Evolutionary conservation across 2,888 invertebrate species (phyloP).

Genomic region (Cerceris ruficornis): DNA sequence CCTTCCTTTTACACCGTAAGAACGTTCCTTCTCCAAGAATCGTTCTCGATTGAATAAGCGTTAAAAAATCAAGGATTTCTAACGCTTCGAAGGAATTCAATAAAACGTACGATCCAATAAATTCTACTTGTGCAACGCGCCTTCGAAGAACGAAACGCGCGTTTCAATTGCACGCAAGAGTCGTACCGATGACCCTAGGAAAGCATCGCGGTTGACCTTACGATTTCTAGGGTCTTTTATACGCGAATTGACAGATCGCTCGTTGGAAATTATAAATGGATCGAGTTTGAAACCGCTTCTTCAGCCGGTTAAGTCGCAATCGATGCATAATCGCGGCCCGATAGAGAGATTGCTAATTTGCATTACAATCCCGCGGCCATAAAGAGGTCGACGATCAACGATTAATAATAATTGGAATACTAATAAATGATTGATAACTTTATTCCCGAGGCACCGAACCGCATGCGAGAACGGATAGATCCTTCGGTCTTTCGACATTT

Average conservation of each 20-base stretch:
- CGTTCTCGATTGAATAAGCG: no score
- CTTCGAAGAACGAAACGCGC: constrained; percentile 7
- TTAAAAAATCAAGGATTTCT: constrained; percentile 6
- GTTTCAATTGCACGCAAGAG: constrained; percentile 7
- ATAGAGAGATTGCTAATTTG: constrained; percentile 27
- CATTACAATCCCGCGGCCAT: constrained; percentile 37
- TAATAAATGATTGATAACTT: background rate
- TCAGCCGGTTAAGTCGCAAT: background rate
- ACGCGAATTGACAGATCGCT: constrained; percentile 13
- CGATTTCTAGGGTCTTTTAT: constrained; percentile 29
- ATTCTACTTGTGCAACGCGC: background rate
- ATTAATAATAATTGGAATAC: constrained; percentile 1
- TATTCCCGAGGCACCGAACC: no score
- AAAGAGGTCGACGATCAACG: constrained; percentile 14
- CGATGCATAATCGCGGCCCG: constrained; percentile 17
- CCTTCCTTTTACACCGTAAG: no score
- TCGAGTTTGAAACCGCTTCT: background rate
- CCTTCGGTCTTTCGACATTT: no score
- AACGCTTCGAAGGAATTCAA: background rate
- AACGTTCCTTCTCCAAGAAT: no score
- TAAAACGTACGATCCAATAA: background rate
- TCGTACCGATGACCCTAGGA: no score
- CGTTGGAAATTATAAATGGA: constrained; percentile 40
- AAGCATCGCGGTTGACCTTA: constrained; percentile 23
- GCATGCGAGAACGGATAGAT: no score